These are phyloP conservation scores for Andinoacara biseriatus DNA, from an alignment of 2,113 vertebrate genomes.

Conservation along the genomic window DNA sequence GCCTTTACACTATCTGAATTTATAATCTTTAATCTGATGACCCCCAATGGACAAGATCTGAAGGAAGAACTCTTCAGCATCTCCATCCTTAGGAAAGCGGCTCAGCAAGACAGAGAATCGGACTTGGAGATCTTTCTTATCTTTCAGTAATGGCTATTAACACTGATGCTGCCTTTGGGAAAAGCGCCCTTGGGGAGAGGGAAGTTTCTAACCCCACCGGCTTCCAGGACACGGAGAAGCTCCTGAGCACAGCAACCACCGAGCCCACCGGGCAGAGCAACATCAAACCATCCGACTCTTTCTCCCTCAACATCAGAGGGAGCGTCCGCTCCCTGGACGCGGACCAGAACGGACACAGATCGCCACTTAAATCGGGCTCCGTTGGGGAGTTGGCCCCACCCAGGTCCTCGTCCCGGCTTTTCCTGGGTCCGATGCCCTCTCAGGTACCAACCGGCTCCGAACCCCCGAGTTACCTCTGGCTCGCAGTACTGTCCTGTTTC, in stretches of 20 bases:
- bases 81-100: slow-evolving; percentile 41
- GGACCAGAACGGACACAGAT: slow-evolving; percentile 86
- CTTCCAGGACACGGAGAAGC: slow-evolving; percentile 88
- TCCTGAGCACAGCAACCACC: slow-evolving; percentile 73
- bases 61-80: slow-evolving; percentile 51
- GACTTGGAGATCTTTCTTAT: slow-evolving; percentile 19
- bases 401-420: slow-evolving; percentile 82
- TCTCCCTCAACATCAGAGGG: slow-evolving; percentile 76
- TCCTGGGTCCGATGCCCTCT: slow-evolving; percentile 83
- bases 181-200: slow-evolving; percentile 69
- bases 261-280: slow-evolving; percentile 77
- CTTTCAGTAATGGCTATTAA: slow-evolving; percentile 82
- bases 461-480: slow-evolving; percentile 87
- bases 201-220: slow-evolving; percentile 74
- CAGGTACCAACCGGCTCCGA: slow-evolving; percentile 76
- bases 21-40: slow-evolving; percentile 55
- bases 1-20: slow-evolving; percentile 32
- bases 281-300: slow-evolving; percentile 81
- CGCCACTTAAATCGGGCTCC: slow-evolving; percentile 83
- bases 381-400: slow-evolving; percentile 78
- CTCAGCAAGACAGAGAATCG: neutral
- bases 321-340: slow-evolving; percentile 78
- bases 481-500: slow-evolving; percentile 92
- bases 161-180: slow-evolving; percentile 76
- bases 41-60: slow-evolving; percentile 67